Conservation (phyloP, 2,888 invertebrate genomes). For the Corythucha ciliata region DNA sequence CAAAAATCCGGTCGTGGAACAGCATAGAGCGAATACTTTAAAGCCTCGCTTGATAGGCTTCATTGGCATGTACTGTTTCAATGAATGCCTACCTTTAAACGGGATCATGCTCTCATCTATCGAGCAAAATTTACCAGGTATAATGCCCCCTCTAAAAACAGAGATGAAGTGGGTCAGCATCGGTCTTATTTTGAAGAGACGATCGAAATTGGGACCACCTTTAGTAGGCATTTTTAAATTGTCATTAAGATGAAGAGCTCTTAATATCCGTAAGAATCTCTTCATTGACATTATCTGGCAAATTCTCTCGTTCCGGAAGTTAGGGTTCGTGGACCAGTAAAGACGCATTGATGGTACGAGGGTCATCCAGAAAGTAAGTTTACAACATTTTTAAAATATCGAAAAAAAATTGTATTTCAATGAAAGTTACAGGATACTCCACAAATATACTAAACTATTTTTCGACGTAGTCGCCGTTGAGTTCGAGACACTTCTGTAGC, state of each 20-base stretch:
- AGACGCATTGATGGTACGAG: no score
- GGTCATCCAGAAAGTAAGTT: no score
- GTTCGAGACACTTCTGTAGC: no score
- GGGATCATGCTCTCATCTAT: slow-evolving; percentile 33
- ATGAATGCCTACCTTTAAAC: slow-evolving; percentile 31
- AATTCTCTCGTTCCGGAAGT: background rate
- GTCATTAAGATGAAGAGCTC: slow-evolving; percentile 2
- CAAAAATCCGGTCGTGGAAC: slow-evolving; percentile 14
- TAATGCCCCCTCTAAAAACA: slow-evolving; percentile 21
- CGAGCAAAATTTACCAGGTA: slow-evolving; percentile 23
- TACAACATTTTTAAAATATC: no score
- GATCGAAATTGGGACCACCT: slow-evolving; percentile 28
- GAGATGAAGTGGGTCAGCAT: slow-evolving; percentile 20
- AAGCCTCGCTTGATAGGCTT: slow-evolving; percentile 34
- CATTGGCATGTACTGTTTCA: slow-evolving; percentile 34
- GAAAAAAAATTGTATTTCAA: no score
- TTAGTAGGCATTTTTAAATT: slow-evolving; percentile 1
- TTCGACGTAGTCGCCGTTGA: no score
- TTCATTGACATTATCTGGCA: background rate
- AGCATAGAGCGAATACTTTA: slow-evolving; percentile 34
- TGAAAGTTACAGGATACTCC: no score
- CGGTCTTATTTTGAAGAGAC: slow-evolving; percentile 32
- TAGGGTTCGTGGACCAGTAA: no score
- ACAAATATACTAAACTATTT: no score
- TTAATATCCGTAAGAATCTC: background rate